Evolutionary conservation across 64 coral and sea anemone genomes (phyloP).

Genomic region (Pachyseris speciosa): DNA sequence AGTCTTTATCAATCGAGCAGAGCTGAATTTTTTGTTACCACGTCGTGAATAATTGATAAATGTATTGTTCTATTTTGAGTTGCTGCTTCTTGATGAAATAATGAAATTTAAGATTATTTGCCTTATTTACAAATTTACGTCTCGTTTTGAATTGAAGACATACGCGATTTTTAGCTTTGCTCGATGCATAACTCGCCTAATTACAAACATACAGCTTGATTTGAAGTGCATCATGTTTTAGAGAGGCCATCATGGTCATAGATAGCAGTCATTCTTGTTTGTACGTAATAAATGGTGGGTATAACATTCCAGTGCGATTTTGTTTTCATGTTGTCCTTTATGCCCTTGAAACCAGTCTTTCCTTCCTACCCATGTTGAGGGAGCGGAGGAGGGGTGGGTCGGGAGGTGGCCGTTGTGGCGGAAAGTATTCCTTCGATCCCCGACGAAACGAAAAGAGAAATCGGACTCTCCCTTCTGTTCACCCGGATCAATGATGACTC

Average conservation of each 20-base stretch:
- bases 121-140: too few relatives aligned
- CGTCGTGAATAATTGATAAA: too few relatives aligned
- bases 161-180: background rate
- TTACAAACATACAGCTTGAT: background rate
- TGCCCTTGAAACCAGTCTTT: background rate
- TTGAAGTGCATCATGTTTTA: background rate
- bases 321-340: background rate
- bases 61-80: too few relatives aligned
- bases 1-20: background rate
- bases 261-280: background rate
- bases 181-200: background rate
- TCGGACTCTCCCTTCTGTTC: too few relatives aligned
- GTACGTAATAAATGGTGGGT: conserved; percentile 16
- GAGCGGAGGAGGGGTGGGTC: too few relatives aligned
- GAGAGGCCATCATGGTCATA: background rate
- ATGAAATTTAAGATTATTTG: too few relatives aligned
- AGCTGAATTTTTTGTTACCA: background rate
- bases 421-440: too few relatives aligned
- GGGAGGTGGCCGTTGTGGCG: too few relatives aligned
- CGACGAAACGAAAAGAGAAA: too few relatives aligned
- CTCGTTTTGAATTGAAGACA: too few relatives aligned
- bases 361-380: background rate
- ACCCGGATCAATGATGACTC: too few relatives aligned
- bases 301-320: background rate
- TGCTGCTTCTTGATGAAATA: too few relatives aligned